Evolutionary conservation across 2,888 invertebrate species (phyloP), one percentile per base, ranked within the genome.

Genomic region (Strigamia maritima): DNA sequence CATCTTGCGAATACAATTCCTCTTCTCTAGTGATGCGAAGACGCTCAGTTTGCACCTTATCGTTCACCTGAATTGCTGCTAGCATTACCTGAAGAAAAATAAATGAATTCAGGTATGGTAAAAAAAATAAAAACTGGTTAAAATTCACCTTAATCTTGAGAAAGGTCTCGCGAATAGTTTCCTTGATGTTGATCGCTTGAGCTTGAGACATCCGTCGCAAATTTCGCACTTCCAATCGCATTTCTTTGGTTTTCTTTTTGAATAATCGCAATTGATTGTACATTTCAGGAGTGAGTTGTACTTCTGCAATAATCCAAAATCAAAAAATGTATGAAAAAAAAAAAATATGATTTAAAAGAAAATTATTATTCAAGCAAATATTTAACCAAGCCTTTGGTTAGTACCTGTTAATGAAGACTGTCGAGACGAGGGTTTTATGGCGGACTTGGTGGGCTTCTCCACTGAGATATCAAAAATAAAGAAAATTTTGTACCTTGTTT

Each of bases 131-230:
- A n/a, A n/a, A n/a, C n/a, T n/a, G n/a, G n/a, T n/a, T n/a, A n/a
- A n/a, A n/a, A n/a, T n/a, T n/a, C n/a, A 85, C 85, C 88, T 90
- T 92, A 82, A 98, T 96, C 84, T 96, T 93, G 84, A 94, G 92
- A 84, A 96, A 95, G 6, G 97, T 93, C 83, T 97, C 96, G 81
- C 94, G 91, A 83, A 98, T 94, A 81, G 96, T 92, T 85, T 98
- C 97, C 76, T 95, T 90, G 82, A 97, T 94, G 74, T 94, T 92
- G 83, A 95, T 94, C 3, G 96, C 93, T 86, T 97, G 97, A 0
- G 95, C 92, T 86, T 97, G 93, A 4, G 97, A 96, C 85, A 96
- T 91, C 24, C 97, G 91, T 8, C 97, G 90, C 80, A 98, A 88
- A 83, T 95, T 94, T 80, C 94, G 90, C 24, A 97, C 91, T 88